Evolutionary conservation across 2,797 vertebrate species (phyloP).

Genomic region (Onychomys arenicola): DNA sequence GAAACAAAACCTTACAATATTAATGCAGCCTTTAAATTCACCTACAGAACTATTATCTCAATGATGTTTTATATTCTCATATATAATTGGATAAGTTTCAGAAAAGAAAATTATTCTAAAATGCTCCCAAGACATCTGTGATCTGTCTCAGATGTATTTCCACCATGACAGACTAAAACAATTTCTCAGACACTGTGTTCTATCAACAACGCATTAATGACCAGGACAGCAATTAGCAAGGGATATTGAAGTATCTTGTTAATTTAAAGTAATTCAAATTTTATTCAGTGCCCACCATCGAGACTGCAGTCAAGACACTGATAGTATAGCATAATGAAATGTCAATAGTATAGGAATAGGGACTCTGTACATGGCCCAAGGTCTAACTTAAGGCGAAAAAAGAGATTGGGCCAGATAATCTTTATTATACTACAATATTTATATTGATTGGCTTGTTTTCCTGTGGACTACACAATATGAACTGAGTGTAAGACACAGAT

Average conservation of each 20-base stretch:
- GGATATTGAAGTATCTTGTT: not conserved
- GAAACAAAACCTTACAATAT: not conserved
- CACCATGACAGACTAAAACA: not conserved
- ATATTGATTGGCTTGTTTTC: not conserved
- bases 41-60: not conserved
- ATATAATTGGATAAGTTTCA: slow-evolving; percentile 35
- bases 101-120: slow-evolving; percentile 36
- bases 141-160: slow-evolving; percentile 37
- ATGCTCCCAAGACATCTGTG: slow-evolving; percentile 6
- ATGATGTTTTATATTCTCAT: not conserved
- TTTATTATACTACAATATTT: not conserved
- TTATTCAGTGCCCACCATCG: not conserved
- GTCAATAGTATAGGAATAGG: not conserved
- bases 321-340: not conserved
- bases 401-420: not conserved
- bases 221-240: not conserved
- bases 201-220: slow-evolving; percentile 30
- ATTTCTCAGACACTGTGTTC: not conserved
- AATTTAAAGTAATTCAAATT: slow-evolving; percentile 32
- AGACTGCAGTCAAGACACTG: not conserved
- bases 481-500: not conserved
- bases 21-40: not conserved
- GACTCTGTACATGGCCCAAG: not conserved
- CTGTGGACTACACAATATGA: slow-evolving; percentile 20
- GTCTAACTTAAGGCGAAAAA: not conserved